Evolutionary conservation across 2,888 invertebrate genomes (phyloP), one percentile per base, ranked within the genome.

Genomic region (Vanessa cardui): DNA sequence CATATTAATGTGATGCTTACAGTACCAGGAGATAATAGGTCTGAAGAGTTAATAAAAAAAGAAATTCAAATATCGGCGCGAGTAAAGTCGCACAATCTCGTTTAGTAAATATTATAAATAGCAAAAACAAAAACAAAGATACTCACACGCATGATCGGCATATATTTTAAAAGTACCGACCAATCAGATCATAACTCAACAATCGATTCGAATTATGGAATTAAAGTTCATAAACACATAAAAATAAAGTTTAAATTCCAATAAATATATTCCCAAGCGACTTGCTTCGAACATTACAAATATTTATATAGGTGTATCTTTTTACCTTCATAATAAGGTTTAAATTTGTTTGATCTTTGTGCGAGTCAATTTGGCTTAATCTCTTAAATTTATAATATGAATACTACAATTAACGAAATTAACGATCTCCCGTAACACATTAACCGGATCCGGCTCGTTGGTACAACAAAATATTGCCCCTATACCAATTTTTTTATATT

Each of bases 331-430:
- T 49, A 61, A 61, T 61, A 61, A 39, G 33, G 49, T 26, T 6
- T 20, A 61, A 47, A 52, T 61, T 70, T 63, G 71, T 77, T 70
- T 66, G 72, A 78, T 74, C 75, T 12, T 18, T n/a, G 12, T 12
- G 9, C 56, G 18, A 4, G 56, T 31, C 16, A 31, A 39, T 56
- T 33, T 18, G 33, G 80, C 79, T 86, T 86, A 84, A 86, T 84
- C 81, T 81, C 76, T 68, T 81, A 80, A 86, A 74, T 71, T 72
- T 87, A 86, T 85, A 83, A 83, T 83, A 83, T 83, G 84, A 84
- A 83, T 80, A 85, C 84, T 84, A 86, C 86, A 85, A 84, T 89
- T 88, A 88, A 83, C 65, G 33, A 68, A 63, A 71, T 71, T 86
- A 86, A 86, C 83, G 83, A 75, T 68, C 79, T 76, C 78, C 82